Base-by-base conservation (phyloP, 2,113 vertebrate genomes). In the Tiliqua scincoides region DNA sequence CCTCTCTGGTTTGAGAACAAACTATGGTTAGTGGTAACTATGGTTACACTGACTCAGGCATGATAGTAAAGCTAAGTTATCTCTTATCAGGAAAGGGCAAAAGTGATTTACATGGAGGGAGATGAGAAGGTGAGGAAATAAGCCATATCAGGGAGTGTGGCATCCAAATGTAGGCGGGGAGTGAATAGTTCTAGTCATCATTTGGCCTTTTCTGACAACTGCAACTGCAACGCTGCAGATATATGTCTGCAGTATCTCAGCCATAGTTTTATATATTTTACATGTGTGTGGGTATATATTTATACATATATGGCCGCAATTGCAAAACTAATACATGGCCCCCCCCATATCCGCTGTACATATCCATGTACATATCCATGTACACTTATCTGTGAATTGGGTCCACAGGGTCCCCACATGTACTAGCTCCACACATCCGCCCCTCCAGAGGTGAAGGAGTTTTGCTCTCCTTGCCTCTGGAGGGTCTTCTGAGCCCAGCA, bases 251-350 rank as follows among this genome's bases (percentile, higher is more conserved):
- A 48, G 43, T 48, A 8, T 48, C 8, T 4, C 43, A 48, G 43
- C 43, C 43, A 48, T 48, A 48, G 43, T 48, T 48, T 48, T 48
- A 48, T 48, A 48, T 4, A 48, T 48, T 48, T 48, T 48, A 48
- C 8, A 48, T 48, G 43, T 48, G 43, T 48, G 43, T 48, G 43
- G 43, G 43, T 48, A 48, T 48, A 48, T 8, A 8, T 8, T 4
- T 8, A 48, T 8, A 48, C 43, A 48, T 8, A 48, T 8, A 48
- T 8, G n/a, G n/a, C 21, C 61, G 1, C 74, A 52, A 48, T 21
- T 74, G 35, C n/a, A 48, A 83, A 48, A 37, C 0, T 15, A 61
- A 0, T 1, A 30, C 43, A n/a, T n/a, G n/a, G n/a, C n/a, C n/a
- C n/a, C n/a, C n/a, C n/a, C n/a, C n/a, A n/a, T n/a, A n/a, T n/a